Evolutionary conservation across 2,888 invertebrate species (phyloP).

Genomic region (Teinopalpus imperialis): DNA sequence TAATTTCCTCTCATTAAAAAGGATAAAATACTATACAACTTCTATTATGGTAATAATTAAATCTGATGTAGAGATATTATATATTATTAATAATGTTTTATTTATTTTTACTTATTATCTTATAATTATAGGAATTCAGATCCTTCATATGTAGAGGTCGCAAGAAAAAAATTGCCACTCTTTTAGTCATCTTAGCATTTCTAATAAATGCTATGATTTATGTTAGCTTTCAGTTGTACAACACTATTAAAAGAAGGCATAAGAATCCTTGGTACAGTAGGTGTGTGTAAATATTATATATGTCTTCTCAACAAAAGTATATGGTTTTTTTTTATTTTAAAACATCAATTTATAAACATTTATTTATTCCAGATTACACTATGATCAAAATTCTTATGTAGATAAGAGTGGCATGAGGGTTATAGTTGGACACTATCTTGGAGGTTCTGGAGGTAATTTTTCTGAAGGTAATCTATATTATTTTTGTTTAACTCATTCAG

Average conservation of each 20-base stretch:
- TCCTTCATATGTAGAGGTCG: constrained; percentile 64
- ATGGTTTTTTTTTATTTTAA: too few relatives aligned
- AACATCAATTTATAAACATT: too few relatives aligned
- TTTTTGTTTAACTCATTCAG: background rate
- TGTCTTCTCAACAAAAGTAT: too few relatives aligned
- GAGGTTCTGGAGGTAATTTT: constrained; percentile 90
- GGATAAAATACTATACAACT: too few relatives aligned
- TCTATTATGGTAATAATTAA: background rate
- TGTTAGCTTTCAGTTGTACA: constrained; percentile 64
- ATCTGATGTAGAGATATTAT: background rate
- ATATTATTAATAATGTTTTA: too few relatives aligned
- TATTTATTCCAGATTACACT: constrained; percentile 77
- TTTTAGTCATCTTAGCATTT: constrained; percentile 56
- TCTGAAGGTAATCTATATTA: constrained; percentile 83
- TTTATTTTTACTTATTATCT: background rate
- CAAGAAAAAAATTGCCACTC: constrained; percentile 61
- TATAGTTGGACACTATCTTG: constrained; percentile 94
- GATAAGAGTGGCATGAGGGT: constrained; percentile 90
- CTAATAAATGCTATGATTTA: constrained; percentile 69
- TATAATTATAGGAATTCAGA: constrained; percentile 57
- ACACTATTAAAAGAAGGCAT: constrained; percentile 52
- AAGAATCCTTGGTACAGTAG: constrained; percentile 62
- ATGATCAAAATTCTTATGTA: constrained; percentile 86
- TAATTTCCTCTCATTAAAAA: too few relatives aligned
- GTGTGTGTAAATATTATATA: constrained; percentile 42